Evolutionary conservation across 2,113 vertebrate genomes (phyloP).

Genomic region (Corydoras maculifer): DNA sequence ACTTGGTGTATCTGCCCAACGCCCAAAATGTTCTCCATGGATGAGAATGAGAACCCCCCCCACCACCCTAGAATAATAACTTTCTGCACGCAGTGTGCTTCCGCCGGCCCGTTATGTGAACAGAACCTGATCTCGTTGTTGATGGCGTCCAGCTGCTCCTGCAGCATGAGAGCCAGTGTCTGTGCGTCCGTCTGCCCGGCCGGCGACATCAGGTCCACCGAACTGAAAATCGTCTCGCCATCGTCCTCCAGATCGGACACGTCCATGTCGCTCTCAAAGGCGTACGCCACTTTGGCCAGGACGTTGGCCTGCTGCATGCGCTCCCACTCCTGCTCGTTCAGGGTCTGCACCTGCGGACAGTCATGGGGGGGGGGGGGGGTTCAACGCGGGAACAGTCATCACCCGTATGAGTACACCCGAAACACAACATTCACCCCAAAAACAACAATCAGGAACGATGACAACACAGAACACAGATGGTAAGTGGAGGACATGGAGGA

Average conservation of each 20-base stretch:
- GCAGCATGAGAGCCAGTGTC: slow-evolving; percentile 93
- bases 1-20: too few species aligned
- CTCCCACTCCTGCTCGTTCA: slow-evolving; percentile 98
- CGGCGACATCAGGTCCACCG: slow-evolving; percentile 86
- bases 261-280: slow-evolving; percentile 90
- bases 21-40: too few species aligned
- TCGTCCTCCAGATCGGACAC: slow-evolving; percentile 88
- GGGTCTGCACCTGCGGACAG: slow-evolving; percentile 80
- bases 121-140: slow-evolving; percentile 93
- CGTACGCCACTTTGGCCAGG: slow-evolving; percentile 90
- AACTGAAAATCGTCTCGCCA: slow-evolving; percentile 83
- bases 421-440: too few species aligned
- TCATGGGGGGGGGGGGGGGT: too few species aligned
- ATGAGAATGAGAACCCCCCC: too few species aligned
- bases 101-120: background rate
- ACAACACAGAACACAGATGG: too few species aligned
- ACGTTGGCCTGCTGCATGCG: slow-evolving; percentile 94
- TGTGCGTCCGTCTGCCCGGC: slow-evolving; percentile 93
- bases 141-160: slow-evolving; percentile 95
- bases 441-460: too few species aligned
- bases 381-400: too few species aligned
- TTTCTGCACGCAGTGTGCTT: too few species aligned
- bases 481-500: too few species aligned
- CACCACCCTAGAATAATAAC: background rate
- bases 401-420: too few species aligned